These are phyloP conservation scores for Xyrauchen texanus DNA, from an alignment of 2,113 vertebrate genomes.

Conservation along the genomic window DNA sequence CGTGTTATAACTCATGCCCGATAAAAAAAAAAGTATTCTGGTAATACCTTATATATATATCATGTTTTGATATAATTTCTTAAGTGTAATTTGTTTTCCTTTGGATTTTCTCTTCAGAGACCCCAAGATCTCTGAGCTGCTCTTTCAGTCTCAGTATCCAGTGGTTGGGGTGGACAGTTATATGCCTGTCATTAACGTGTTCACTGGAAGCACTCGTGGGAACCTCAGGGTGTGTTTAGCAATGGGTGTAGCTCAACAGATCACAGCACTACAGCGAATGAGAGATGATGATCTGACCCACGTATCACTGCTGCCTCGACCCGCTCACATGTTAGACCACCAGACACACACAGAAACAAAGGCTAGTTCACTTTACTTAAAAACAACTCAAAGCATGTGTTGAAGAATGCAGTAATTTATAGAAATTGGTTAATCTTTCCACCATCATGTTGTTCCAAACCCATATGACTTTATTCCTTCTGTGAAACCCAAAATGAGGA, in stretches of 20 bases:
- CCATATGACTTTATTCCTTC: no score
- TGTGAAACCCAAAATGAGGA: no score
- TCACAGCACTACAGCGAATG: constrained; percentile 81
- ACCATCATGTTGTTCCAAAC: no score
- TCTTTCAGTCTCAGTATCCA: constrained; percentile 89
- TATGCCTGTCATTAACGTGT: constrained; percentile 86
- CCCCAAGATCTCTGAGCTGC: constrained; percentile 77
- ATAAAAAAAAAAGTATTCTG: no score
- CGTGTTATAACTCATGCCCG: no score
- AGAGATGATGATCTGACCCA: constrained; percentile 67
- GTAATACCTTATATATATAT: no score
- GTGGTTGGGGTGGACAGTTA: constrained; percentile 89
- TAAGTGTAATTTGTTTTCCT: no score
- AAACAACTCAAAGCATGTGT: no score
- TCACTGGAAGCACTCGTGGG: constrained; percentile 80
- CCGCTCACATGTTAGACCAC: constrained; percentile 80
- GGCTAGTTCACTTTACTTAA: constrained; percentile 59
- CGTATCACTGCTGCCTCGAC: constrained; percentile 61
- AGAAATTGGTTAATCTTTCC: no score
- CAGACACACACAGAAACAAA: constrained; percentile 52
- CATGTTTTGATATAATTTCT: no score
- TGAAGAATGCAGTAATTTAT: no score
- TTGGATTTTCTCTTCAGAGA: constrained; percentile 73
- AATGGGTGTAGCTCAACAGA: constrained; percentile 86
- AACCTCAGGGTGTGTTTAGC: constrained; percentile 86